Conservation (phyloP, 2,797 vertebrate genomes). For the Ptychobarbus kaznakovi region DNA sequence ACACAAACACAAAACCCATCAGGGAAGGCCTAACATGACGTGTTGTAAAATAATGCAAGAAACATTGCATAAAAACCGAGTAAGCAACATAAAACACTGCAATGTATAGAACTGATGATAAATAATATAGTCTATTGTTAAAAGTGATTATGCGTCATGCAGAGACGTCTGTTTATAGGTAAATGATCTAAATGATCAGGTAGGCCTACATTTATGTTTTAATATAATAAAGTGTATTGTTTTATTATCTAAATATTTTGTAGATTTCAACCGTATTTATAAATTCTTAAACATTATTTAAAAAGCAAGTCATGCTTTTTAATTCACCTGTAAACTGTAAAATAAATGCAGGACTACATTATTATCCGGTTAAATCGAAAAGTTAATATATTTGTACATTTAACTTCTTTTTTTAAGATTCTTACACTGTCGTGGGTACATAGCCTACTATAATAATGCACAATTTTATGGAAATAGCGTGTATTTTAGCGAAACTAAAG, state of each 20-base stretch:
- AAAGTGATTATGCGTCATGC: not conserved
- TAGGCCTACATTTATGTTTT: not conserved
- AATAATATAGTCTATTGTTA: not conserved
- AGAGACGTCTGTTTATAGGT: not conserved
- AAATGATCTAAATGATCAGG: not conserved
- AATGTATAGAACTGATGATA: not conserved
- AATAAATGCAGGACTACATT: not conserved
- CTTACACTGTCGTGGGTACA: not conserved
- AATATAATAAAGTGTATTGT: no score
- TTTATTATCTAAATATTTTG: not conserved
- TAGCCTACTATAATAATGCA: not conserved
- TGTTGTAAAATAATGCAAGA: not conserved
- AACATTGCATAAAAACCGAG: not conserved
- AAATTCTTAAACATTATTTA: not conserved
- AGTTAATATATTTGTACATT: not conserved
- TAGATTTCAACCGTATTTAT: not conserved
- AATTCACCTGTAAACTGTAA: not conserved
- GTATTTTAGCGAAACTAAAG: not conserved
- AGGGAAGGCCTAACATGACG: not conserved
- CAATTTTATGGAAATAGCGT: not conserved
- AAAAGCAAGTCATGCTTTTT: not conserved
- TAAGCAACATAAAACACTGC: not conserved
- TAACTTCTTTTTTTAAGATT: not conserved
- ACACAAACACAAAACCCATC: not conserved
- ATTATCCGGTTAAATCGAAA: not conserved